Base-by-base conservation (phyloP, 2,113 vertebrate species). In the Cyanocitta stelleri region DNA sequence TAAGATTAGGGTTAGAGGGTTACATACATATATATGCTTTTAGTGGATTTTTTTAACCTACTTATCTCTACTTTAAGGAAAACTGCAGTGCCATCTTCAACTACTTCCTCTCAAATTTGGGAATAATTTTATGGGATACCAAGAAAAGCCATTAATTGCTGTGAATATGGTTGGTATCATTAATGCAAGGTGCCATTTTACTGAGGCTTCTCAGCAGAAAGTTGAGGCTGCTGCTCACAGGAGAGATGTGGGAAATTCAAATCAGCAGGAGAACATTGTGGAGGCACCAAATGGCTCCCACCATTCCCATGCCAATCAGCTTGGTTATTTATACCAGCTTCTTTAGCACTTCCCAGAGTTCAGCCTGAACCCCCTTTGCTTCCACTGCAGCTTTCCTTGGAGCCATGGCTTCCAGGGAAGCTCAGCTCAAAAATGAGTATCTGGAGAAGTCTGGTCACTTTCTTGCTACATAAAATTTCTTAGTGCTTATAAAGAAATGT, bases 401-500 rank as follows among this genome's bases (percentile, higher is more conserved):
- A 76, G 29, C 78, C 24, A 15, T 2, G 69, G 89, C 95, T 89
- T 64, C 76, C 62, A 37, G 77, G 91, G 90, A 52, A 55, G 83
- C 89, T 82, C 89, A 67, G 85, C 78, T 83, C 22, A 23, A 17
- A 16, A 7, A 16, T 6, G 59, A 87, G 82, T 13, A 7, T 62
- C 93, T 73, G 9, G 58, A 81, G 58, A 62, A 82, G 80, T 71
- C 94, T 41, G 85, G 69, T 93, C 88, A 71, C 91, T 83, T 93
- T 87, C 95, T 90, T 93, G 93, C 93, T 95, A 87, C 55, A 20
- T 96, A 59, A 90, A 80, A 81, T 66, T 85, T 91, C n/a, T 7
- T 95, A 93, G 95, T 80, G 92, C 95, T 96, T 96, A 41, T 75
- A 81, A 90, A 83, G 61, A 92, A 94, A 92, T 95, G 94, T 96